Evolutionary conservation across 2,797 vertebrate genomes (phyloP).

Genomic region (Nyctalus aviator): DNA sequence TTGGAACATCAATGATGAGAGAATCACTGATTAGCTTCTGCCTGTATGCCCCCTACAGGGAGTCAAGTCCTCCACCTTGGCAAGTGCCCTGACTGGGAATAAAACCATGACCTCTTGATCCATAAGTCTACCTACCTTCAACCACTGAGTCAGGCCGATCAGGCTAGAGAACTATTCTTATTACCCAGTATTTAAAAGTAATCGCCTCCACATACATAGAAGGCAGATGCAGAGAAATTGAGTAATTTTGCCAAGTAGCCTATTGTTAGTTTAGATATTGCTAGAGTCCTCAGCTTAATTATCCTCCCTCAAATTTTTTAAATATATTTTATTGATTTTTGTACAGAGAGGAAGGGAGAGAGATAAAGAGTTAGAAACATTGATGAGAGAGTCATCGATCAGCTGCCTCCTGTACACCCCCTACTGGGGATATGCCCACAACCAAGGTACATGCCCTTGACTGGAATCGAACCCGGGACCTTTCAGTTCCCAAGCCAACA

Average conservation of each 20-base stretch:
- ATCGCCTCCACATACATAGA: neutral
- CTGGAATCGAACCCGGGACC: too few species aligned
- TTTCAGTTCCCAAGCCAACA: too few species aligned
- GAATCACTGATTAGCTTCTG: too few species aligned
- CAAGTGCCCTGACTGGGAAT: neutral
- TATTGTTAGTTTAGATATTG: neutral
- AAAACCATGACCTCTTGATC: neutral
- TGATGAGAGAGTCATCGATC: too few species aligned
- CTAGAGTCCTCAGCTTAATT: neutral
- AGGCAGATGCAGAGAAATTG: neutral
- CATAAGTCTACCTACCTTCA: neutral
- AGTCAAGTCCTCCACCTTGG: accelerated
- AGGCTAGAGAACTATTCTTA: neutral
- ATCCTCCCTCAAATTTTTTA: neutral
- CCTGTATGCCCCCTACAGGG: neutral
- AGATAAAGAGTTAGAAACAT: too few species aligned
- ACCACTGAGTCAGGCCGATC: neutral
- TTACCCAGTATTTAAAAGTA: neutral
- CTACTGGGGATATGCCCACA: too few species aligned
- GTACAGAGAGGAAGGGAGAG: too few species aligned
- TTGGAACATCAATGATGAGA: too few species aligned
- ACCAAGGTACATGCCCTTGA: too few species aligned
- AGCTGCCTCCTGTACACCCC: too few species aligned
- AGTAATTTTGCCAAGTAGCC: neutral
- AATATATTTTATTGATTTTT: too few species aligned